Percentiles rank a stretch among this genome's conserved stretches.
Evolutionary conservation across 2,797 vertebrate genomes (phyloP).

Genomic region (Micropoecilia bifurca): DNA sequence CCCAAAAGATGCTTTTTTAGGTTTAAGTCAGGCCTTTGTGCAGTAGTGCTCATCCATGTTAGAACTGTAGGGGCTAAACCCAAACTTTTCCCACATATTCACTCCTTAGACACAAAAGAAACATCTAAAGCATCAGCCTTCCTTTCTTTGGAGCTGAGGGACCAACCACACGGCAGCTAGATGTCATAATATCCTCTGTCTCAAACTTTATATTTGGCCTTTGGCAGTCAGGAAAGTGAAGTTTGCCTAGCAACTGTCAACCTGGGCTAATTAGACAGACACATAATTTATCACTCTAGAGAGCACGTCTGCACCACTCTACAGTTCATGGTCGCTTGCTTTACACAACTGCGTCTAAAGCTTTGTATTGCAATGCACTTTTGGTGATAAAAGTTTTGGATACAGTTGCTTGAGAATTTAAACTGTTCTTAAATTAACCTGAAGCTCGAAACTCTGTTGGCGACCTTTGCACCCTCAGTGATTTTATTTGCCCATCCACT

Average conservation of each 20-base stretch:
- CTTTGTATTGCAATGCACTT: not conserved
- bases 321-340: not conserved
- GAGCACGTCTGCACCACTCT: not conserved
- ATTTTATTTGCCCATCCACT: not conserved
- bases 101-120: not conserved
- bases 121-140: not conserved
- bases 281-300: not conserved
- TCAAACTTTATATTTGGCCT: not conserved
- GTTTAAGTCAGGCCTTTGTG: not conserved
- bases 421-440: not conserved
- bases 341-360: not conserved
- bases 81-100: not conserved
- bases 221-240: not conserved
- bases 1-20: not conserved
- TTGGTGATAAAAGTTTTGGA: not conserved
- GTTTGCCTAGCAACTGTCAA: not conserved
- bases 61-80: not conserved
- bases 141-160: not conserved
- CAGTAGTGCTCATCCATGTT: not conserved
- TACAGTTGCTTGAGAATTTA: not conserved
- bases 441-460: not conserved
- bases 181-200: not conserved
- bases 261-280: not conserved
- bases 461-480: not conserved
- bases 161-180: not conserved